Evolutionary conservation across 1,140 invertebrate species (phyloP), one percentile per base, ranked within the genome.

Genomic region (Pseudomyrmex concolor): DNA sequence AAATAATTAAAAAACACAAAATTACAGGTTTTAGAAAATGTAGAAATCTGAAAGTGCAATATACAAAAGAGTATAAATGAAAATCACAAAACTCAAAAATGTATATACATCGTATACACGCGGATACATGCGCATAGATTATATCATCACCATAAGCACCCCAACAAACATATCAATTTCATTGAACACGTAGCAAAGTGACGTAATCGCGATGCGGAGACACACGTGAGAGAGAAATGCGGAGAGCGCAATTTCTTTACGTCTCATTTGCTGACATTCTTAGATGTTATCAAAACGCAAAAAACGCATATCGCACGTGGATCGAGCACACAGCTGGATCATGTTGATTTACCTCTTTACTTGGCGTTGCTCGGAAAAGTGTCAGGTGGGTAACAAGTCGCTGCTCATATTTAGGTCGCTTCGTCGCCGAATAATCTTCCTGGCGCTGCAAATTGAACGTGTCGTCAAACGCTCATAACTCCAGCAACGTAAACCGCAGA

Each of bases 301-400:
- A 3, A 3, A 34, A 34, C 34, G 8, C 4, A 13, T 17, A 10
- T 15, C 7, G 17, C n/a, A 19, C 48, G 10, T 9, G 13, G n/a
- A 57, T 2, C 7, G 15, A 3, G 15, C 7, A 43, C 34, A 4
- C 15, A 8, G 2, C 60, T 5, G n/a, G 12, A 19, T 17, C 22
- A 9, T 10, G 22, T 10, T 2, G 19, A 19, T 78, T 64, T 88
- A 87, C 89, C 80, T 91, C 34, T 87, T 90, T 90, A 90, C 91
- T 90, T 91, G 90, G 62, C 83, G 72, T 85, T 81, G 54, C 55
- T 72, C 67, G 48, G 34, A 34, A 34, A 89, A 85, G 78, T 90
- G 91, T 92, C 92, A 92, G 91, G 91, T 92, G 86, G 86, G 84
- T 84, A 92, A 92, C 87, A 91, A 91, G 90, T 93, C 89, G 91